phyloP scores from a whole-genome alignment of 2,888 invertebrate species.

The Mythimna ferrago region DNA sequence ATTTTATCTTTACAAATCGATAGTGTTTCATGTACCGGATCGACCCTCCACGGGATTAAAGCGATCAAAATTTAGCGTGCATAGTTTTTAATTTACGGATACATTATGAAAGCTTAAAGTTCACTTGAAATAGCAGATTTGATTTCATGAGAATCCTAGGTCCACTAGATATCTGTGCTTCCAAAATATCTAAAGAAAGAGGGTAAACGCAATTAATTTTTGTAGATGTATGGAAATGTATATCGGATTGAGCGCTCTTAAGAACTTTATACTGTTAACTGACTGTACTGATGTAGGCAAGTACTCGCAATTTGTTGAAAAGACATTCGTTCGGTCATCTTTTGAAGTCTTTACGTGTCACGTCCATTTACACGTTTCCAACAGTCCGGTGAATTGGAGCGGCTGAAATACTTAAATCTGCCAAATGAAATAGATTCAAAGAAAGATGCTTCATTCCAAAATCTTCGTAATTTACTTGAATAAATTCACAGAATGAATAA shows the following conservation, averaged over 20 bases:
- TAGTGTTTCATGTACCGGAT: too few species aligned
- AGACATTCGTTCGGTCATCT: conserved; percentile 33
- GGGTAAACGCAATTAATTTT: too few species aligned
- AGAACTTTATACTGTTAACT: conserved; percentile 21
- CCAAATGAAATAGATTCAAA: conserved; percentile 44
- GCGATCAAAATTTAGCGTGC: too few species aligned
- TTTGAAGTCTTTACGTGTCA: conserved; percentile 48
- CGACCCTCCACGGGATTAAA: too few species aligned
- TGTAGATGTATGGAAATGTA: too few species aligned
- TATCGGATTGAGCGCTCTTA: not conserved
- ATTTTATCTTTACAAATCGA: too few species aligned
- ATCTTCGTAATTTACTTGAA: conserved; percentile 39
- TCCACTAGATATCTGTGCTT: too few species aligned
- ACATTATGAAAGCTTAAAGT: too few species aligned
- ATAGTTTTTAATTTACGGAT: too few species aligned
- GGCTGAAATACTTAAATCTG: conserved; percentile 26
- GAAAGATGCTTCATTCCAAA: conserved; percentile 37
- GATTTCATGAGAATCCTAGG: too few species aligned
- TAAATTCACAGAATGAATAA: conserved; percentile 52
- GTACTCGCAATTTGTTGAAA: conserved; percentile 30
- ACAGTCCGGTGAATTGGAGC: conserved; percentile 11
- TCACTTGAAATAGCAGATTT: too few species aligned
- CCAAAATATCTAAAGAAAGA: too few species aligned
- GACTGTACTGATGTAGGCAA: conserved; percentile 10
- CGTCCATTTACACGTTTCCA: conserved; percentile 31